Percentiles rank a stretch among this genome's conserved stretches.
Conservation (phyloP, 2,888 invertebrate genomes). For the Xestoiulus laeticollis region DNA sequence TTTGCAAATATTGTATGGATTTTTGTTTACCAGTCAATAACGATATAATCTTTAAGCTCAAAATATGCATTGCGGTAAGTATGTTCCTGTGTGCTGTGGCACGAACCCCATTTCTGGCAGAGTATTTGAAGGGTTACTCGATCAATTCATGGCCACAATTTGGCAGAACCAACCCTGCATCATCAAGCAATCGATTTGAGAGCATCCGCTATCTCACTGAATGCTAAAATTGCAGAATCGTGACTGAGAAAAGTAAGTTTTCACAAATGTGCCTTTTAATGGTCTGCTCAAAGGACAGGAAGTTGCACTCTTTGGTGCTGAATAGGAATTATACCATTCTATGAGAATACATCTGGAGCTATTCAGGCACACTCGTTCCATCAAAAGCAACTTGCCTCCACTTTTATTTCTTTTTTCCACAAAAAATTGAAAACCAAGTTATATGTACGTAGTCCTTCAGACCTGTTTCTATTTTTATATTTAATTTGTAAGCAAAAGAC, state of each 20-base stretch:
- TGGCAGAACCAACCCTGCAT: conserved; percentile 4
- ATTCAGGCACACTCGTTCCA: no score
- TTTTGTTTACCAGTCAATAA: no score
- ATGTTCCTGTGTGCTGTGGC: neutral
- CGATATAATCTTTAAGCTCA: neutral
- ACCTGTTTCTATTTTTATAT: no score
- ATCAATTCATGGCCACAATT: neutral
- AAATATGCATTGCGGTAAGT: neutral
- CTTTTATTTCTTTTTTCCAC: no score
- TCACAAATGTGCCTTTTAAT: neutral
- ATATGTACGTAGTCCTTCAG: no score
- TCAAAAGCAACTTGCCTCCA: no score
- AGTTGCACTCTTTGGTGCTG: neutral
- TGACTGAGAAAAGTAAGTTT: conserved; percentile 18
- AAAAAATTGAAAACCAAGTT: no score
- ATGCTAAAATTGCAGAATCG: neutral
- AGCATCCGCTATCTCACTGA: neutral
- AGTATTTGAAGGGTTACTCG: conserved; percentile 14
- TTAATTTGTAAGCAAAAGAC: no score
- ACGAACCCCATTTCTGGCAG: neutral
- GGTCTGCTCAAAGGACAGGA: neutral
- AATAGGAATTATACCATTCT: neutral
- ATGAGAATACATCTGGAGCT: no score
- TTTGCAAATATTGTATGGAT: no score
- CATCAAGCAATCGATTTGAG: neutral